Base-by-base conservation (phyloP, 1,140 invertebrate genomes). In the Ganaspis sp. region DNA sequence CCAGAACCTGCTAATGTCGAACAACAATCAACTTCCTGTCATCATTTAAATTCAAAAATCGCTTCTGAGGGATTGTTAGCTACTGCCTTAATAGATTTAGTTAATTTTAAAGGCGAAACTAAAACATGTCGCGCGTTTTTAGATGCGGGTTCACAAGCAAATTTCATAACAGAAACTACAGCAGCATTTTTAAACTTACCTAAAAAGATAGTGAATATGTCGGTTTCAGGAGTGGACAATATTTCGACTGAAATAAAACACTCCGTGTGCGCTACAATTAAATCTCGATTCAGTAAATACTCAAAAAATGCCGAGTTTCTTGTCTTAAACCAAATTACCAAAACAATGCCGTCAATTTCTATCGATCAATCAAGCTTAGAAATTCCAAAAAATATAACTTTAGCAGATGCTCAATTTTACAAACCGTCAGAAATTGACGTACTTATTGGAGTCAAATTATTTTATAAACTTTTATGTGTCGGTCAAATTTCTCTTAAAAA, bases 391-490 rank as follows among this genome's bases (percentile, higher is more conserved):
- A 53, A 70, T 37, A 49, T 75, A 4, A n/a, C 15, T 1, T 75
- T 75, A n/a, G 74, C 74, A 9, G 74, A 75, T 54, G 69, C 74
- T 23, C 3, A 75, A 11, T 75, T 75, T 58, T 19, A 75, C 21
- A 53, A 11, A 23, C 69, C 38, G 1, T 54, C 54, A 42, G 29
- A 40, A 58, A 75, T 75, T 38, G 74, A 75, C 71, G 23, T 75
- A 0, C 37, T 75, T 11, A 70, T 75, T 11, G 74, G 74, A 29
- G 34, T 75, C 0, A 69, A 75, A 12, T 8, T 75, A 8, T 75
- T 75, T 17, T 75, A 42, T 45, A 49, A 75, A 34, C 4, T n/a
- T 2, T n/a, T 77, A 12, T 73, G 37, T 23, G 40, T 40, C 0
- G 75, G 73, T 4, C 8, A 70, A 23, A 9, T 40, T 40, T 12